Percentiles rank a stretch among this genome's conserved stretches.
phyloP scores from a whole-genome alignment of 1,140 invertebrate genomes.

The Scaptomyza hsui region DNA sequence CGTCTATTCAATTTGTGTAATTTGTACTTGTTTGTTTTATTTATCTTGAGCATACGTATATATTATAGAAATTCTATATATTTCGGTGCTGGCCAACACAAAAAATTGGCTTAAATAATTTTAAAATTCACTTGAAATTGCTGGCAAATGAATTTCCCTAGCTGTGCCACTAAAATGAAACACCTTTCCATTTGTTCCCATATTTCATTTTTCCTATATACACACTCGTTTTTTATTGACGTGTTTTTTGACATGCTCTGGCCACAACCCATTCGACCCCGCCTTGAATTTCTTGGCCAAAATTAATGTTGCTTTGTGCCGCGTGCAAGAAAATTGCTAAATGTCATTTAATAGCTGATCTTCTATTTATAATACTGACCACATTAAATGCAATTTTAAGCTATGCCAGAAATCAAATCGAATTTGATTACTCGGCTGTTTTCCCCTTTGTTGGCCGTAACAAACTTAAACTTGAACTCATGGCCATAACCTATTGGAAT shows the following conservation, averaged over 20 bases:
- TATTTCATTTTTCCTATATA: constrained; percentile 20
- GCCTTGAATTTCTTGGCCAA: constrained; percentile 6
- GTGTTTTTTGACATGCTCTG: constrained; percentile 16
- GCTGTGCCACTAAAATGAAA: constrained; percentile 72
- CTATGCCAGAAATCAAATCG: neutral
- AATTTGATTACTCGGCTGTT: neutral
- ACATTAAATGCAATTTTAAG: constrained; percentile 2
- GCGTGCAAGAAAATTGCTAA: constrained; percentile 48
- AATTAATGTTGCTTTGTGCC: constrained; percentile 43
- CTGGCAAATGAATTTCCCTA: constrained; percentile 53
- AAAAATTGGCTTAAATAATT: constrained; percentile 57
- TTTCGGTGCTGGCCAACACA: constrained; percentile 29
- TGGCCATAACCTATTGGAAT: constrained; percentile 14
- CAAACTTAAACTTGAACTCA: constrained; percentile 74
- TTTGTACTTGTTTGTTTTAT: constrained; percentile 22
- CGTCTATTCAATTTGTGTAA: constrained; percentile 1
- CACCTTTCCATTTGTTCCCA: constrained; percentile 59
- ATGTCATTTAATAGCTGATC: constrained; percentile 33
- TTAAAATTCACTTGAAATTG: constrained; percentile 66
- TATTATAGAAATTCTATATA: constrained; percentile 26
- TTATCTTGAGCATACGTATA: constrained; percentile 25
- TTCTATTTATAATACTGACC: constrained; percentile 17
- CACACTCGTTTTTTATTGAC: constrained; percentile 35
- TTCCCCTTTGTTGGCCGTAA: neutral
- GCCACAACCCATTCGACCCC: constrained; percentile 15